Evolutionary conservation across 1,140 invertebrate species (phyloP), one percentile per base, ranked within the genome.

Genomic region (Maconellicoccus hirsutus): DNA sequence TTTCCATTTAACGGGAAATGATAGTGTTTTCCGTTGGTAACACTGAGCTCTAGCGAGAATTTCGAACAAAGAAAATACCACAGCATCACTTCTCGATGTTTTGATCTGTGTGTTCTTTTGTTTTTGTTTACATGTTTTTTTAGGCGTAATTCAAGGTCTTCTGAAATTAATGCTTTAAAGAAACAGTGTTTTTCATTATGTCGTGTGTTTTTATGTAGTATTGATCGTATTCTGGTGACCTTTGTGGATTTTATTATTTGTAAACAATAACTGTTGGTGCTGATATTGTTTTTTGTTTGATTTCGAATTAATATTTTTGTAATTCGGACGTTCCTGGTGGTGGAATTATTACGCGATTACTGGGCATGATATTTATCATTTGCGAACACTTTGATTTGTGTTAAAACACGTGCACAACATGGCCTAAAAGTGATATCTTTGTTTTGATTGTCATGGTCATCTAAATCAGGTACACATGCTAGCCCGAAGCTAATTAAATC

Each of bases 381-480:
- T 10, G 7, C 19, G 22, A 26, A 66, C 61, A 25, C 61, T 66
- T 66, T 25, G 21, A 26, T 66, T 66, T 66, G 8, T 26, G 22
- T 66, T 66, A 66, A 66, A 66, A 66, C 61, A 66, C 61, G 61
- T 66, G 61, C 61, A 10, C 61, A 66, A 66, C 61, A 66, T 66
- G 61, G 61, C 61, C 61, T 26, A 66, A 66, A 25, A 66, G 25
- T 66, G 61, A 66, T 66, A 66, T 66, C 61, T 66, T 66, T 66
- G 61, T 66, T 66, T 66, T 66, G 61, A 66, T 66, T 66, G 61
- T 66, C 61, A 66, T 66, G 61, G 61, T 66, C 61, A 66, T 66
- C 61, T 22, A 66, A 66, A 66, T 66, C 61, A 66, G 61, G 61
- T 66, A 66, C 61, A 26, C 21, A 66, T 23, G 8, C 6, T 66